phyloP scores from a whole-genome alignment of 2,888 invertebrate genomes.

The Laothoe populi region DNA sequence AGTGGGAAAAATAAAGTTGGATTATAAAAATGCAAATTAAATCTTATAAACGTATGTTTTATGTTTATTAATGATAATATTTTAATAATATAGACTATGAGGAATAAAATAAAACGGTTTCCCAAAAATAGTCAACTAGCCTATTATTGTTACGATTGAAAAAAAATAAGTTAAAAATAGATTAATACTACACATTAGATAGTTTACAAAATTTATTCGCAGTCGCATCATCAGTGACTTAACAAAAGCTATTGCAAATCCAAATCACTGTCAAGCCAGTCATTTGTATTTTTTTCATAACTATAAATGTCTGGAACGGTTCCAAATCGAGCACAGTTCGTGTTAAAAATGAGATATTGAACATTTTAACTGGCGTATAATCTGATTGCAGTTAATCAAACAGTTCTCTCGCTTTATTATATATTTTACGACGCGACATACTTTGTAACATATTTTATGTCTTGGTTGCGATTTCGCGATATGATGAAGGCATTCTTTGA shows the following conservation, averaged over 20 bases:
- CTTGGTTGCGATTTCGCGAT: not conserved
- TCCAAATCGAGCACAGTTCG: conserved; percentile 4
- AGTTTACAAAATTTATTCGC: not conserved
- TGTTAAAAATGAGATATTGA: conserved; percentile 11
- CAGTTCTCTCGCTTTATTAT: not conserved
- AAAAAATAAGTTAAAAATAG: too few relatives aligned
- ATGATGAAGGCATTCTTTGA: not conserved
- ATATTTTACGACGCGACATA: not conserved
- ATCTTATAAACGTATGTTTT: too few relatives aligned
- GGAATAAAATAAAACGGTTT: too few relatives aligned
- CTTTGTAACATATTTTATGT: not conserved
- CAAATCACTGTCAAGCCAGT: not conserved
- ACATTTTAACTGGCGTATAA: conserved; percentile 11
- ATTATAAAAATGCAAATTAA: too few relatives aligned
- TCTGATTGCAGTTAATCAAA: conserved; percentile 22
- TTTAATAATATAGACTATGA: too few relatives aligned
- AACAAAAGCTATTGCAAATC: not conserved
- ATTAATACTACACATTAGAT: too few relatives aligned
- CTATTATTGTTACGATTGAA: too few relatives aligned
- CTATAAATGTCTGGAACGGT: conserved; percentile 3
- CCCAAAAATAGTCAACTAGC: too few relatives aligned
- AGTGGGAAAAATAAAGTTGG: too few relatives aligned
- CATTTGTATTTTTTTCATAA: conserved; percentile 5
- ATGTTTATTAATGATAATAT: too few relatives aligned
- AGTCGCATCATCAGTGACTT: not conserved